A percentile compares a stretch with the other conserved stretches of the same genome.
These are phyloP conservation scores for Calephelis nemesis DNA, from an alignment of 1,140 invertebrate species.

Conservation along the genomic window DNA sequence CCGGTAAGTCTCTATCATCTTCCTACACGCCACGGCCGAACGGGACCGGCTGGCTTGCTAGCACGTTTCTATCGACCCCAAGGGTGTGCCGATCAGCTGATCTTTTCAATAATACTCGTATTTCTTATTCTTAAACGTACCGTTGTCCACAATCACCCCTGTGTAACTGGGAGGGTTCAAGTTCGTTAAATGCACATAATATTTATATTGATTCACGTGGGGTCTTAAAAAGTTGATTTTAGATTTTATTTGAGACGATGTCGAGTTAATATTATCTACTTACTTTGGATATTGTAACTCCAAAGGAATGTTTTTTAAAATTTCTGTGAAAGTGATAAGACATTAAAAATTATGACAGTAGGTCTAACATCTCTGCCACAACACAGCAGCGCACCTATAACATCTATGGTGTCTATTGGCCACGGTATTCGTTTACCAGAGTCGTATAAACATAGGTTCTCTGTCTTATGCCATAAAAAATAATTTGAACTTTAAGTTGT, in stretches of 20 bases:
- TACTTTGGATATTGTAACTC: not conserved
- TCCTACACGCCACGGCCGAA: not conserved
- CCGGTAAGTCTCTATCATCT: conserved; percentile 64
- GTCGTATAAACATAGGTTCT: no score
- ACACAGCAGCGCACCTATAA: no score
- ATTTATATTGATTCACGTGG: conserved; percentile 26
- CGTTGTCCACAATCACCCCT: conserved; percentile 39
- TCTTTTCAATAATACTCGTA: conserved; percentile 30
- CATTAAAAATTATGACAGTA: not conserved
- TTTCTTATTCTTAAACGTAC: conserved; percentile 16
- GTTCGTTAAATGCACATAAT: conserved; percentile 40
- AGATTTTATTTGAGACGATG: not conserved
- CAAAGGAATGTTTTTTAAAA: not conserved
- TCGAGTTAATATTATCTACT: not conserved
- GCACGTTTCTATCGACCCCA: conserved; percentile 24
- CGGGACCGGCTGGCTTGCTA: conserved; percentile 53
- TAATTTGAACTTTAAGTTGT: no score
- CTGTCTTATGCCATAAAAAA: no score
- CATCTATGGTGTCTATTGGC: no score
- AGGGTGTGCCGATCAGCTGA: conserved; percentile 43
- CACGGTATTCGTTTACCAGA: no score
- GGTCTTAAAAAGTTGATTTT: conserved; percentile 6
- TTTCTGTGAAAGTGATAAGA: not conserved
- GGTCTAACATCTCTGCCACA: no score
- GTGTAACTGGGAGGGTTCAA: conserved; percentile 36